Evolutionary conservation across 35 echinoderm and acorn worm genomes (phyloP).

Genomic region (Heliocidaris tuberculata): DNA sequence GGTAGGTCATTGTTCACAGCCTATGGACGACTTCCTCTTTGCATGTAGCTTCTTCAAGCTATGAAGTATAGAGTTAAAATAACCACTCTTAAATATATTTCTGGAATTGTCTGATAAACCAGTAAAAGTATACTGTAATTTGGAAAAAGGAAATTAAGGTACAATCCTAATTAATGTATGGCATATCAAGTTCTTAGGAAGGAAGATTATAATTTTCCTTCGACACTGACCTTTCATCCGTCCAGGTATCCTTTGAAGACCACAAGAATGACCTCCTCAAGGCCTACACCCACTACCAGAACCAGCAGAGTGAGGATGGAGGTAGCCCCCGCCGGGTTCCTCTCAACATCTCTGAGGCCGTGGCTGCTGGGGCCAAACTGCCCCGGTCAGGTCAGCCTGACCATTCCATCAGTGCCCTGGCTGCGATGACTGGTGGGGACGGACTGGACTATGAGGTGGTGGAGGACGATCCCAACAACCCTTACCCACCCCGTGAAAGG

Average conservation of each 20-base stretch:
- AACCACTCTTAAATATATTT: no score
- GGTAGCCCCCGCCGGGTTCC: conserved; percentile 39
- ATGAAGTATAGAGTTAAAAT: no score
- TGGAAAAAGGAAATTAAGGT: no score
- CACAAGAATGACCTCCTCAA: conserved; percentile 92
- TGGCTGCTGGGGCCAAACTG: conserved; percentile 28
- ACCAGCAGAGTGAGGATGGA: conserved; percentile 54
- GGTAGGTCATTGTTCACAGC: conserved; percentile 38
- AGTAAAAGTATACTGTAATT: no score
- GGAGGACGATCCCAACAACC: conserved; percentile 27
- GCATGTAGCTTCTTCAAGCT: conserved; percentile 92
- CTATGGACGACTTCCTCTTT: conserved; percentile 96
- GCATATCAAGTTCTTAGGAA: no score
- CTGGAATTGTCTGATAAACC: no score
- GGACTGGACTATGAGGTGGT: conserved; percentile 45
- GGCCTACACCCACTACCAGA: conserved; percentile 91
- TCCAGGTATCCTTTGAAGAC: conserved; percentile 93
- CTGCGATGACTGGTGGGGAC: conserved; percentile 86
- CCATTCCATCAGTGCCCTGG: conserved; percentile 77
- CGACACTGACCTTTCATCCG: background rate
- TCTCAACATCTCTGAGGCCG: conserved; percentile 65
- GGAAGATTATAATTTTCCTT: background rate
- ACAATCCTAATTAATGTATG: no score
- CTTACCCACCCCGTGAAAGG: conserved; percentile 33
- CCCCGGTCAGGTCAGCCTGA: conserved; percentile 26